These are phyloP conservation scores for Enoplosus armatus DNA, from an alignment of 2,797 vertebrate genomes.

Conservation along the genomic window DNA sequence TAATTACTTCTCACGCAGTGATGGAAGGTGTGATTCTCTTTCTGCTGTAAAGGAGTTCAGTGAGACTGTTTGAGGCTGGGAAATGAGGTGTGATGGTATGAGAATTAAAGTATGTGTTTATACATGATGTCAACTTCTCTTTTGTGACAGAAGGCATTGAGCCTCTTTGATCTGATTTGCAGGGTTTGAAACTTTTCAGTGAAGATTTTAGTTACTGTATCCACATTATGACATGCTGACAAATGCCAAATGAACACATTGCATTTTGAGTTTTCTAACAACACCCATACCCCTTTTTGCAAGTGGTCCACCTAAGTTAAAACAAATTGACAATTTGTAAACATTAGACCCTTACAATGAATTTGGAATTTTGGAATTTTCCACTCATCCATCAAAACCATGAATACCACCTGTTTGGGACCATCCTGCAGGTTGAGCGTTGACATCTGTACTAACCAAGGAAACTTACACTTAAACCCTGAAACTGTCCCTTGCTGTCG, in stretches of 20 bases:
- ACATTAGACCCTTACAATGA: neutral
- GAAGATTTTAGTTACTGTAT: no score
- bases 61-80: neutral
- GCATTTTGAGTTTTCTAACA: neutral
- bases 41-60: neutral
- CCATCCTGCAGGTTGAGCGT: neutral
- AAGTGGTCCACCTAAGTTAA: neutral
- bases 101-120: neutral
- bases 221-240: neutral
- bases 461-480: conserved; percentile 53
- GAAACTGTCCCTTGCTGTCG: conserved; percentile 50
- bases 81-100: conserved; percentile 2
- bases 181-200: no score
- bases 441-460: conserved; percentile 25
- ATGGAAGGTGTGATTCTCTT: conserved; percentile 21
- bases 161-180: no score
- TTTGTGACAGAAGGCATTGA: no score
- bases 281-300: neutral
- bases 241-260: neutral
- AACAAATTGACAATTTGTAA: neutral
- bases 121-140: neutral
- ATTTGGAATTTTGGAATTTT: no score
- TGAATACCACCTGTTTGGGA: neutral
- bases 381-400: neutral
- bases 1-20: conserved; percentile 33